Percentiles rank a stretch among this genome's conserved stretches.
phyloP scores from a whole-genome alignment of 2,888 invertebrate species.

The Erebia aethiops region DNA sequence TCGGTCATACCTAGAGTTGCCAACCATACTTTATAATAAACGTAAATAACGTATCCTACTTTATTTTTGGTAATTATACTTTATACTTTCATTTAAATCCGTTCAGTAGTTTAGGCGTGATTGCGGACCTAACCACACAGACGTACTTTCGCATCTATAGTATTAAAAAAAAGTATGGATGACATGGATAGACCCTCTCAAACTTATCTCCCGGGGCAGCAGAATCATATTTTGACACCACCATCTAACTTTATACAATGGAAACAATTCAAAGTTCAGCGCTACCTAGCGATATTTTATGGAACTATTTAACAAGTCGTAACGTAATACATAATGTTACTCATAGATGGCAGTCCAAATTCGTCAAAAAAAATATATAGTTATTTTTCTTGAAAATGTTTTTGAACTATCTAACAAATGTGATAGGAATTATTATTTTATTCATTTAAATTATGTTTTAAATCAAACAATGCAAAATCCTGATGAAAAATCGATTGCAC shows the following conservation, averaged over 20 bases:
- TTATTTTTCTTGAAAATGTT: background rate
- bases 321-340: background rate
- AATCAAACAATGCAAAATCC: background rate
- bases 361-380: background rate
- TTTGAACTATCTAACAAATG: background rate
- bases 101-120: too few species aligned
- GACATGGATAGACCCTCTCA: too few species aligned
- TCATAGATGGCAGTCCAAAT: background rate
- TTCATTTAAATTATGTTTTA: too few species aligned
- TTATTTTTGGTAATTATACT: too few species aligned
- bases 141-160: too few species aligned
- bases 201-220: too few species aligned
- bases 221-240: background rate
- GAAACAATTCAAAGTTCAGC: background rate
- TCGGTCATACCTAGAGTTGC: too few species aligned
- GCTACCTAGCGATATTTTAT: background rate
- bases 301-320: background rate
- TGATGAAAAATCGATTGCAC: background rate
- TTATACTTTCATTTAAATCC: too few species aligned
- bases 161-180: too few species aligned
- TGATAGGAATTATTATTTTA: background rate
- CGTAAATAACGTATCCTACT: too few species aligned
- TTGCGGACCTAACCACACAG: too few species aligned
- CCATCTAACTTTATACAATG: slow-evolving; percentile 18
- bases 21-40: too few species aligned